phyloP scores from a whole-genome alignment of 2,888 invertebrate species.

The Trichogramma evanescens region DNA sequence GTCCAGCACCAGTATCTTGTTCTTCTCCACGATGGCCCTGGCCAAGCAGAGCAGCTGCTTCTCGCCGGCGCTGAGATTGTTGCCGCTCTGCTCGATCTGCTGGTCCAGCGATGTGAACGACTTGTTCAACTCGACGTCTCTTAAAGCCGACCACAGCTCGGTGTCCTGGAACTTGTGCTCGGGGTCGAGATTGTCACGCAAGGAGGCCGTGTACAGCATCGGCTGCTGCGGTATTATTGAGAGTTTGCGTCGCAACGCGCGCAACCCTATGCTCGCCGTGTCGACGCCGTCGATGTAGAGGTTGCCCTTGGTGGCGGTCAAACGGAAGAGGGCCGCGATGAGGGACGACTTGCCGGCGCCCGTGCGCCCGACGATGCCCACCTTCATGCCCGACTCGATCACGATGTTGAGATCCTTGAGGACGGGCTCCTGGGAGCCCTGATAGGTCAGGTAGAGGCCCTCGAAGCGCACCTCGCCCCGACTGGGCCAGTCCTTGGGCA shows the following conservation, averaged over 20 bases:
- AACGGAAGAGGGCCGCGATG: conserved; percentile 68
- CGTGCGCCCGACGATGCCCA: conserved; percentile 80
- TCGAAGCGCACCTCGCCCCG: conserved; percentile 59
- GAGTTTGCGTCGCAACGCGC: conserved; percentile 11
- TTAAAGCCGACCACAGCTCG: conserved; percentile 69
- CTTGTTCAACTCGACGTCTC: conserved; percentile 69
- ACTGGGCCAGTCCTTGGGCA: conserved; percentile 61
- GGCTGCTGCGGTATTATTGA: conserved; percentile 91
- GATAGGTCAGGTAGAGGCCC: conserved; percentile 59
- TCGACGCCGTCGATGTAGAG: conserved; percentile 18
- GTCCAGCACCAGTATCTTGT: conserved; percentile 75
- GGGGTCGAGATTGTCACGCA: conserved; percentile 80
- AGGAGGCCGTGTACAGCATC: conserved; percentile 72
- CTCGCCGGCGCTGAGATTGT: conserved; percentile 83
- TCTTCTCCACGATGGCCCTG: conserved; percentile 72
- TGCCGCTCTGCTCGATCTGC: conserved; percentile 68
- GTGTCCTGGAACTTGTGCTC: conserved; percentile 67
- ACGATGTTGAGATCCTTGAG: conserved; percentile 65
- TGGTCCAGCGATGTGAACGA: conserved; percentile 59
- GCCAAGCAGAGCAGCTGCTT: conserved; percentile 82
- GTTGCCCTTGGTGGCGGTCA: conserved; percentile 9
- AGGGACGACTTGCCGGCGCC: conserved; percentile 82
- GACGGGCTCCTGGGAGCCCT: conserved; percentile 56
- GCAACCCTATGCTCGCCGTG: conserved; percentile 6
- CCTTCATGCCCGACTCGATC: conserved; percentile 65